Conservation (phyloP, 1,140 invertebrate species). For the Zaprionus gabonicus region DNA sequence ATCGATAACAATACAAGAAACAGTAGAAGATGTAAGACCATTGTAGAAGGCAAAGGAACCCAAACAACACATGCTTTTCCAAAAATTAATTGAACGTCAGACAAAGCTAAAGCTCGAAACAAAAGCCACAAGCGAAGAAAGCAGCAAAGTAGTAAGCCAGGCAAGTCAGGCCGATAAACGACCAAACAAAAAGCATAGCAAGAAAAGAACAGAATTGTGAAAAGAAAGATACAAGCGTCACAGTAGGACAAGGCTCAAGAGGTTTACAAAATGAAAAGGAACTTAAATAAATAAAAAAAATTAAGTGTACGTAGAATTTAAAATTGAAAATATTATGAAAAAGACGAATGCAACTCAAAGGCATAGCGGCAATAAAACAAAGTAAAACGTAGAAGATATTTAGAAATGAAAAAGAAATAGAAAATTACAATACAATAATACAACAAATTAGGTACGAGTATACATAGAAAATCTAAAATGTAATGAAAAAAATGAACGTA, state of each 20-base stretch:
- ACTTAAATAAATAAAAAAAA: no score
- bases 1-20: background rate
- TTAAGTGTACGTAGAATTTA: background rate
- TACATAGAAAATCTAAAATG: background rate
- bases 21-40: background rate
- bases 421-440: no score
- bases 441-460: background rate
- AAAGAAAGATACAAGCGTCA: background rate
- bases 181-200: background rate
- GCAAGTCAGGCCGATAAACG: background rate
- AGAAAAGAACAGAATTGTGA: background rate
- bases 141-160: background rate
- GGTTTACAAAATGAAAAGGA: background rate
- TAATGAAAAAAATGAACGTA: no score
- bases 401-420: no score
- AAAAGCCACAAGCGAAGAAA: background rate
- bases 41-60: background rate
- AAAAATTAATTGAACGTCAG: background rate
- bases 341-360: no score
- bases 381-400: background rate
- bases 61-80: background rate
- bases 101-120: background rate
- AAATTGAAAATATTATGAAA: no score
- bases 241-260: background rate
- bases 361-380: background rate